These are phyloP conservation scores for Stenodera caucasica DNA, from an alignment of 2,888 invertebrate species.

Conservation along the genomic window DNA sequence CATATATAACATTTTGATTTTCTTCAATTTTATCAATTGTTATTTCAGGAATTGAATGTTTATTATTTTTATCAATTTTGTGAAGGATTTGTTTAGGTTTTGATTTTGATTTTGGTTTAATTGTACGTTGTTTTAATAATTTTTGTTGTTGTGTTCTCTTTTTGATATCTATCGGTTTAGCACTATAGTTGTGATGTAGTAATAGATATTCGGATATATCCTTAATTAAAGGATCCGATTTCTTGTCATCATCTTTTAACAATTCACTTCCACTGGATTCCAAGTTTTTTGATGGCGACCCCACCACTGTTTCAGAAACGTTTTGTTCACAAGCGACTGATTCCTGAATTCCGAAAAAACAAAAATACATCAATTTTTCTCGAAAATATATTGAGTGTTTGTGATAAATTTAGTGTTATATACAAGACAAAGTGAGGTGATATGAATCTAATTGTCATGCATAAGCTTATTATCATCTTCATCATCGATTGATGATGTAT, in stretches of 20 bases:
- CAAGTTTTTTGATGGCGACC: conserved; percentile 81
- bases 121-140: conserved; percentile 15
- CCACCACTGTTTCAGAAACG: conserved; percentile 77
- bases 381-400: no score
- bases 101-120: conserved; percentile 7
- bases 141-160: conserved; percentile 15
- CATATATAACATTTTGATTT: conserved; percentile 67
- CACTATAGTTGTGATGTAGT: conserved; percentile 51
- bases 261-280: conserved; percentile 71
- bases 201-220: conserved; percentile 50
- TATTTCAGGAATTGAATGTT: conserved; percentile 27
- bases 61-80: conserved; percentile 18
- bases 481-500: no score
- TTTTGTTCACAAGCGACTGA: conserved; percentile 56
- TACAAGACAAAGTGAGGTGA: not conserved
- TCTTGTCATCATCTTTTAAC: conserved; percentile 39
- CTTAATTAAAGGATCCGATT: conserved; percentile 33
- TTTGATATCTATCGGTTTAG: conserved; percentile 36
- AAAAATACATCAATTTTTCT: not conserved
- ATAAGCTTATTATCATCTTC: no score
- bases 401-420: not conserved
- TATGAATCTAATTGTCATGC: not conserved
- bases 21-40: conserved; percentile 28
- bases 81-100: conserved; percentile 34
- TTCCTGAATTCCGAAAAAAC: conserved; percentile 52